Conservation (phyloP, 2,113 vertebrate species). For the Centropus unirufus region DNA sequence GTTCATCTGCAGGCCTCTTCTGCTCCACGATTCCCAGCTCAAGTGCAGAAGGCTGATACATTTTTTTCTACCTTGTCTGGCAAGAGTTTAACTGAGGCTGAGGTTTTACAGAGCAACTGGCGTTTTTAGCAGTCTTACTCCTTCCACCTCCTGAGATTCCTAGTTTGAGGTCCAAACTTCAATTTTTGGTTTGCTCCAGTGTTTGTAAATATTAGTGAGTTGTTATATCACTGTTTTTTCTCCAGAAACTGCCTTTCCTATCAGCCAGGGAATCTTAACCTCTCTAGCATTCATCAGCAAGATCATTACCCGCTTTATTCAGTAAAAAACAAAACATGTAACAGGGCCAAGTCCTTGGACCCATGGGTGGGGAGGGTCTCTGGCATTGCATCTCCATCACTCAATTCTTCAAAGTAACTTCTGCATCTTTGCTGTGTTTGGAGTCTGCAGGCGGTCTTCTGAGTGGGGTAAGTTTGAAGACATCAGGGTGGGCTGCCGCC, state of each 20-base stretch:
- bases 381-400: neutral
- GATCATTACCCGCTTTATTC: rapidly evolving
- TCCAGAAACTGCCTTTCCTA: neutral
- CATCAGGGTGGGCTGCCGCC: neutral
- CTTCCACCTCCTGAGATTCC: neutral
- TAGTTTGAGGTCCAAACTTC: neutral
- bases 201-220: neutral
- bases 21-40: neutral
- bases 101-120: neutral
- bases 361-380: neutral
- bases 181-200: neutral
- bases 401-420: neutral
- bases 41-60: neutral
- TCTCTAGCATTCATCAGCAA: neutral
- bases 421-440: neutral
- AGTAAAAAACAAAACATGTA: neutral
- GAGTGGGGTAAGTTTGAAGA: rapidly evolving
- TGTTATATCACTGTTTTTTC: neutral
- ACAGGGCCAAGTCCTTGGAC: neutral
- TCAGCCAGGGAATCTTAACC: neutral
- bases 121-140: neutral
- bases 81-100: neutral
- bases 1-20: neutral
- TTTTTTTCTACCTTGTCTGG: neutral
- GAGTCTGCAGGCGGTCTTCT: neutral